Evolutionary conservation across 2,113 vertebrate genomes (phyloP), one percentile per base, ranked within the genome.

Genomic region (Aspiorhynchus laticeps): DNA sequence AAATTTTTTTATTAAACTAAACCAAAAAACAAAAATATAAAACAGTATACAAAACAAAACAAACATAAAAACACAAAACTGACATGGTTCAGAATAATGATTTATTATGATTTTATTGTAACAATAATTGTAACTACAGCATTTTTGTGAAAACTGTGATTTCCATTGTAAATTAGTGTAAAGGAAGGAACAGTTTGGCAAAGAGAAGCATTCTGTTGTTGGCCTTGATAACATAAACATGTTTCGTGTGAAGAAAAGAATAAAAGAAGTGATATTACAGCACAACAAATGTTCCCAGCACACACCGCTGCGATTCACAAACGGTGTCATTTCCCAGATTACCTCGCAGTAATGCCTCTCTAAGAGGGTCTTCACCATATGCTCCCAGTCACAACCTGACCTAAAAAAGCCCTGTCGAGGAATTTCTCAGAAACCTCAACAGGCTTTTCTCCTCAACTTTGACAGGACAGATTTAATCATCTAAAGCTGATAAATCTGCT

Each of bases 311-410:
- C 41, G 41, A 76, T 48, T 33, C 85, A 91, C 63, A 90, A 53
- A 9, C 4, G 43, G 89, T 36, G 85, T 83, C 21, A 5, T 84
- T 87, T 83, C 83, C 79, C 19, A 41, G 41, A 88, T 89, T 87
- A 86, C 88, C 87, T 82, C 76, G 77, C 88, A 83, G 85, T 89
- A 90, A 91, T 85, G 84, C 90, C 69, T 46, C 15, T 38, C 28
- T 59, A 69, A 89, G 71, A 89, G 86, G 85, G 38, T 67, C 77
- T 7, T 81, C 6, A 19, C 87, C 87, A 90, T 87, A 89, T 92
- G 91, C 67, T 71, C 77, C 15, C 78, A 26, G 19, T 7, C 33
- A 80, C 33, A 36, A 80, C 31, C 51, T 26, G 53, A 80, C 78
- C 78, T 61, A 41, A 41, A 78, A 53, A 78, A 46, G 43, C 26